These are phyloP conservation scores for Antheraea mylitta DNA, from an alignment of 1,140 invertebrate species.

Conservation along the genomic window DNA sequence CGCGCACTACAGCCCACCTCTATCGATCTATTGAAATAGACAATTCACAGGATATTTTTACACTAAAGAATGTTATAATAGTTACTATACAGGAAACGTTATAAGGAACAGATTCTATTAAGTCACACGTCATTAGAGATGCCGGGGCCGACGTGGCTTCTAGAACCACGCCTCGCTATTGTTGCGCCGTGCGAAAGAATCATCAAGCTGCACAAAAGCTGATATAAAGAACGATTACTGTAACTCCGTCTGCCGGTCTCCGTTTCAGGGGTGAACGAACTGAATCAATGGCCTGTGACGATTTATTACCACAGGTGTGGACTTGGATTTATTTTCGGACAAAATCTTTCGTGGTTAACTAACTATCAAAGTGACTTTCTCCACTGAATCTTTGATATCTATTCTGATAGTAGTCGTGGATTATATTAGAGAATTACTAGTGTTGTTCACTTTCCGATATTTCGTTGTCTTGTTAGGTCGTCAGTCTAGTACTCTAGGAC, in stretches of 20 bases:
- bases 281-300: slow-evolving; percentile 47
- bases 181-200: background rate
- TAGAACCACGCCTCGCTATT: slow-evolving; percentile 2
- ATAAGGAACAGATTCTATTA: background rate
- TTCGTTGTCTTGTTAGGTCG: no score
- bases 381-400: no score
- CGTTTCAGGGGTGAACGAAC: slow-evolving; percentile 57
- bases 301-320: slow-evolving; percentile 21
- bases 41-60: no score
- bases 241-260: slow-evolving; percentile 27
- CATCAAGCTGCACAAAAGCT: slow-evolving; percentile 6
- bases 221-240: slow-evolving; percentile 34
- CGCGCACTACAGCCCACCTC: no score
- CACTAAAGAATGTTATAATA: no score
- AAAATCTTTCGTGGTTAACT: background rate
- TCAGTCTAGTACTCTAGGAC: no score
- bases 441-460: no score
- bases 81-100: background rate
- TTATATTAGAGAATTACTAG: no score
- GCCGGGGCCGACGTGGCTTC: background rate
- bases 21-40: no score
- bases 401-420: no score
- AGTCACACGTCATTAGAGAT: background rate
- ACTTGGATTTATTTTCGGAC: background rate
- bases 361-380: no score